phyloP scores from a whole-genome alignment of 2,797 vertebrate genomes.

The Anolis apletophallus region DNA sequence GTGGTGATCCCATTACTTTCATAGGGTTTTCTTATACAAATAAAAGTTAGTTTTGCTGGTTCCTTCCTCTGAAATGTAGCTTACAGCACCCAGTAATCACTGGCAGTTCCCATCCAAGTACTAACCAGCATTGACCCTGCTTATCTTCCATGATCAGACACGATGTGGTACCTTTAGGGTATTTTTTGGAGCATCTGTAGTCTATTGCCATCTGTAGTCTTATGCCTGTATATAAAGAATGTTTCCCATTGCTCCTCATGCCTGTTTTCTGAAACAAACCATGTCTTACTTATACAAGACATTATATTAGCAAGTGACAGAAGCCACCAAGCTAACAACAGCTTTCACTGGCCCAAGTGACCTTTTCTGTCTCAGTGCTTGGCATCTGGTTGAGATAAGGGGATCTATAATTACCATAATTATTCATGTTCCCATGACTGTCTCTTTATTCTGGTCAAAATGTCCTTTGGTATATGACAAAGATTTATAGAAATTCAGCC shows the following conservation, averaged over 20 bases:
- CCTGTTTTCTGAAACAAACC: constrained; percentile 49
- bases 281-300: constrained; percentile 53
- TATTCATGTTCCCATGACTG: constrained; percentile 54
- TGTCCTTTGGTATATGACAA: constrained; percentile 26
- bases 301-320: constrained; percentile 68
- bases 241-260: constrained; percentile 41
- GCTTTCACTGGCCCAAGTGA: constrained; percentile 65
- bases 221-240: constrained; percentile 46
- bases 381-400: constrained; percentile 49
- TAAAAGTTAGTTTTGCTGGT: too few species aligned
- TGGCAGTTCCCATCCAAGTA: too few species aligned
- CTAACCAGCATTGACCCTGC: too few species aligned
- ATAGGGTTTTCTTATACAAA: too few species aligned
- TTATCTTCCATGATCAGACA: too few species aligned
- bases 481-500: constrained; percentile 13
- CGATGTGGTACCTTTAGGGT: too few species aligned
- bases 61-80: too few species aligned
- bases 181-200: constrained; percentile 2
- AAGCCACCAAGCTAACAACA: constrained; percentile 62
- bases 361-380: constrained; percentile 63
- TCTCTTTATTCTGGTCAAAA: not conserved
- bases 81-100: too few species aligned
- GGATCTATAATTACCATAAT: constrained; percentile 31
- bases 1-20: too few species aligned
- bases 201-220: constrained; percentile 30